Evolutionary conservation across 1,140 invertebrate genomes (phyloP), one percentile per base, ranked within the genome.

Genomic region (Prorops nasuta): DNA sequence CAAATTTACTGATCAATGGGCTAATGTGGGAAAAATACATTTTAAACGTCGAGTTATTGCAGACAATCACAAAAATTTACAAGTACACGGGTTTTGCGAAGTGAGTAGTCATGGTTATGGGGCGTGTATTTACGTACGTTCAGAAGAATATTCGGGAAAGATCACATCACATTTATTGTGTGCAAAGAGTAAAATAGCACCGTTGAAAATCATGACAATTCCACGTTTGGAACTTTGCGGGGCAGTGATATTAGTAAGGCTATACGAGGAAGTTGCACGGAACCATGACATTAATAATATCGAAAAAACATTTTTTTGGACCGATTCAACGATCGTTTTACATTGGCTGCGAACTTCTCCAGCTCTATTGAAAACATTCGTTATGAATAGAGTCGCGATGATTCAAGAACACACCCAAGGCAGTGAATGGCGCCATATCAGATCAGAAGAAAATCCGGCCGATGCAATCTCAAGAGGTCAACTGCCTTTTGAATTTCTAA

Each of bases 341-440:
- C 39, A 43, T 19, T 66, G 61, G 65, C 22, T 69, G 6, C 49
- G 54, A 8, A 19, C 45, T 0, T 34, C 42, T 14, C 53, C 63
- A 1, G 35, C 49, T 12, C 31, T 39, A 0, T 56, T 71, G 37
- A 71, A 77, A 44, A 61, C 62, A 0, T 79, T 69, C 55, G 69
- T 79, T 0, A 66, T 65, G 0, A 77, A 77, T 49, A 43, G 72
- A 18, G 60, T 77, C 0, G 34, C 61, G 15, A 49, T 66, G 47
- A 78, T 79, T 31, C 64, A 69, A 31, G 21, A 53, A 14, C 10
- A 46, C 1, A 56, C 64, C 2, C 22, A 49, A 19, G 16, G 18
- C 4, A 9, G 18, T 10, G 8, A 57, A 7, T 74, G 69, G 71
- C 38, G 40, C 1, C 61, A 76, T 42, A 56, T 74, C 9, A 21